Percentiles rank a stretch among this genome's conserved stretches.
Evolutionary conservation across 2,888 invertebrate genomes (phyloP).

Genomic region (Saturnia japonica): DNA sequence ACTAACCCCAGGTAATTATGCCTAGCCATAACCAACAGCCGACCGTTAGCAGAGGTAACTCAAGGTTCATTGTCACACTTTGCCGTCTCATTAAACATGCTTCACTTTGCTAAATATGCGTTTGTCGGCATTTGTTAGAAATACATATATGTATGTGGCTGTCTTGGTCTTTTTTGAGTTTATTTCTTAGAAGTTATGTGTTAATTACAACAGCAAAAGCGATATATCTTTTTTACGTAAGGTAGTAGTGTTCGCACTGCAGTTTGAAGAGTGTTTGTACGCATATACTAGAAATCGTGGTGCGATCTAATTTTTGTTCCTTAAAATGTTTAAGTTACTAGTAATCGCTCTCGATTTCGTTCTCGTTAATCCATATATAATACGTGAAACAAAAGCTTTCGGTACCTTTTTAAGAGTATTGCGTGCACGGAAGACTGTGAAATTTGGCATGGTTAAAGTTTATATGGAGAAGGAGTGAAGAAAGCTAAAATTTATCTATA

Average conservation of each 20-base stretch:
- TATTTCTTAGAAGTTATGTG: neutral
- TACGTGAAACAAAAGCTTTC: too few relatives aligned
- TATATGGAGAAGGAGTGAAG: too few relatives aligned
- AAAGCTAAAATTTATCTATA: too few relatives aligned
- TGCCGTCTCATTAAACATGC: conserved; percentile 41
- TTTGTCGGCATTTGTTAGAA: conserved; percentile 19
- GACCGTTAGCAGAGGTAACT: conserved; percentile 47
- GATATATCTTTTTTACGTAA: neutral
- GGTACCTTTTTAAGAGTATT: too few relatives aligned
- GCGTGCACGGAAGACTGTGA: too few relatives aligned
- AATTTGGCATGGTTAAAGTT: too few relatives aligned
- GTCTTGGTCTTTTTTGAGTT: conserved; percentile 1
- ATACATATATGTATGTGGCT: neutral
- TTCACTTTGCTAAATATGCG: conserved; percentile 26
- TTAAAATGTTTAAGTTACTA: neutral
- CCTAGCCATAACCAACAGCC: conserved; percentile 36
- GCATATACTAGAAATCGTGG: too few relatives aligned
- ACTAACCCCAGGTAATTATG: conserved; percentile 49
- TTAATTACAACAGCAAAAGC: neutral
- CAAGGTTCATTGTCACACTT: conserved; percentile 51
- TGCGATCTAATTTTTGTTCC: neutral
- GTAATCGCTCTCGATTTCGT: too few relatives aligned
- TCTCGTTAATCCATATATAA: too few relatives aligned
- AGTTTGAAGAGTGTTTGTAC: neutral
- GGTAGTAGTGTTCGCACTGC: neutral